phyloP scores from a whole-genome alignment of 1,140 invertebrate species.

The Chlorops oryzae region DNA sequence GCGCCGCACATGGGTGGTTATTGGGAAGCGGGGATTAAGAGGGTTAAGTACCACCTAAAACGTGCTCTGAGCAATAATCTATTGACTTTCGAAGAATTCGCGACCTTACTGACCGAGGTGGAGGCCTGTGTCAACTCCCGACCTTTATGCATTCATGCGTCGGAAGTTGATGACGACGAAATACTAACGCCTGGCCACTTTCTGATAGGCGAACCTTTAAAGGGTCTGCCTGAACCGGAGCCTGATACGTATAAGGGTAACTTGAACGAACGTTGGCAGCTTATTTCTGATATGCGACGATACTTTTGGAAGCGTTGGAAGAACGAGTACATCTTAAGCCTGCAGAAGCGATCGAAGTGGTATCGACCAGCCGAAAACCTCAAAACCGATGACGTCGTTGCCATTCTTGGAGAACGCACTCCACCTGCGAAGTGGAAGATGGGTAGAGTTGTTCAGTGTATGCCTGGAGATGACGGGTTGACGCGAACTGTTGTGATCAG shows the following conservation, averaged over 20 bases:
- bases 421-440: too few species aligned
- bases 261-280: background rate
- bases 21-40: slow-evolving; percentile 6
- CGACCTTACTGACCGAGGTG: too few species aligned
- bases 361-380: too few species aligned
- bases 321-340: background rate
- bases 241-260: background rate
- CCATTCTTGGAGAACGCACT: too few species aligned
- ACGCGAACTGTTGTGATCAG: too few species aligned
- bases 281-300: background rate
- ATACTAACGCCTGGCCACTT: background rate
- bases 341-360: background rate
- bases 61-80: background rate
- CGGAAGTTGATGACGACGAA: background rate
- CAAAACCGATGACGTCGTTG: too few species aligned
- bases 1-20: slow-evolving; percentile 7
- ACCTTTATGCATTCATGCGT: background rate
- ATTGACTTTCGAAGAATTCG: background rate
- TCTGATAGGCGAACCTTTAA: background rate
- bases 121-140: too few species aligned
- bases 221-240: background rate
- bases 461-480: too few species aligned
- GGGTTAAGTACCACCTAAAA: background rate
- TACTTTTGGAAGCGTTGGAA: background rate
- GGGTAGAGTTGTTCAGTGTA: too few species aligned